Evolutionary conservation across 2,888 invertebrate species (phyloP), one percentile per base, ranked within the genome.

Genomic region (Pseudococcus jackbeardsleyi): DNA sequence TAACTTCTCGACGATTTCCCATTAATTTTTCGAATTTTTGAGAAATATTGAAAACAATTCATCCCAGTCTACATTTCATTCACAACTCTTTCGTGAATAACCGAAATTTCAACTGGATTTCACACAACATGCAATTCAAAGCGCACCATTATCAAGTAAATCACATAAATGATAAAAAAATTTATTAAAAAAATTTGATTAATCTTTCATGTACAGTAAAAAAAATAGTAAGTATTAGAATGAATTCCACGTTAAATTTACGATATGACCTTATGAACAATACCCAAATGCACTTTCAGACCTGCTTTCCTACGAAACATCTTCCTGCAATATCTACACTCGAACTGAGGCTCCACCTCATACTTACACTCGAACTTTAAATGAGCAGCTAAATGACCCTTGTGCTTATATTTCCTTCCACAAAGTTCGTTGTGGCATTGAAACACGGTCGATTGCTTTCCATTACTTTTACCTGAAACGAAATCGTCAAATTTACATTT

Each of bases 321-420:
- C 77, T 90, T 90, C 39, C 89, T 90, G 89, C 92, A 92, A 89
- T 91, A 91, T 9, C 92, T 91, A 89, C 92, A 92, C 89, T 91
- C 91, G 90, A 92, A 92, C 89, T 91, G 91, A 9, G 92, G 91
- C 77, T 91, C 91, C 85, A 91, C 91, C 9, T 92, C 92, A 19
- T 39, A 26, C 64, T 68, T 85, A 89, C 92, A 92, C 89, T 92
- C 92, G 90, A 91, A 91, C 86, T 91, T 91, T 89, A 91, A 90
- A 89, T 92, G 92, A 1, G 91, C 90, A 11, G 12, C 84, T 12
- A 89, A 89, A 91, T 91, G 86, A 90, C n/a, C 9, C 46, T 72
- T 86, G 22, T 86, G 86, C 19, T 86, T 86, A 64, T 86, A 86
- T 7, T 22, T 22, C 17, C 26, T 86, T 46, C 46, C 86, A 72